These are phyloP conservation scores for Lasioglossum morio DNA, from an alignment of 2,888 invertebrate species.

Conservation along the genomic window DNA sequence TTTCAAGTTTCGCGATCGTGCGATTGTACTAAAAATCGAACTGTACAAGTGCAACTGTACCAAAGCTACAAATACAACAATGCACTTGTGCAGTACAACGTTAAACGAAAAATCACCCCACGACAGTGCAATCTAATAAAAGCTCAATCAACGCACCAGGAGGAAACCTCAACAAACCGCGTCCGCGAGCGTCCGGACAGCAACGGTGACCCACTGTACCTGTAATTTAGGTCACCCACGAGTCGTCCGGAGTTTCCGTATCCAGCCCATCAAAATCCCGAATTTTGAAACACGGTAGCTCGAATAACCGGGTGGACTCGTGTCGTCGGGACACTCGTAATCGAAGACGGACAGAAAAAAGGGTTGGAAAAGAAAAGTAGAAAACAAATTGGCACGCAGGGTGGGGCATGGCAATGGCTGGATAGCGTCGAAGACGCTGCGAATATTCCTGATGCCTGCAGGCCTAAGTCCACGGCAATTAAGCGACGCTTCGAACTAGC, in stretches of 20 bases:
- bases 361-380: conserved; percentile 59
- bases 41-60: background rate
- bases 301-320: background rate
- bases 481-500: background rate
- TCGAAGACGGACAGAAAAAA: background rate
- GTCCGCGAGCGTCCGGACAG: background rate
- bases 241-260: background rate
- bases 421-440: conserved; percentile 79
- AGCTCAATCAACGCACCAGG: background rate
- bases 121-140: background rate
- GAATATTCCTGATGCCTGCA: background rate
- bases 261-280: background rate
- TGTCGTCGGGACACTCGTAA: background rate
- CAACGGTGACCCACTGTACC: conserved; percentile 10
- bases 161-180: background rate
- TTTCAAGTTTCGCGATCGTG: too few relatives aligned
- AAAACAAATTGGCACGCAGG: conserved; percentile 70
- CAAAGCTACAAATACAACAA: background rate
- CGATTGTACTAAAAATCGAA: background rate
- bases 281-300: background rate
- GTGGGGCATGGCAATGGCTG: conserved; percentile 82
- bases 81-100: background rate
- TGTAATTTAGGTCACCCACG: conserved; percentile 48
- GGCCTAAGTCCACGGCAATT: background rate
- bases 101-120: background rate